Percentiles rank a stretch among this genome's conserved stretches.
Evolutionary conservation across 2,888 invertebrate species (phyloP).

Genomic region (Gastrophysa polygoni): DNA sequence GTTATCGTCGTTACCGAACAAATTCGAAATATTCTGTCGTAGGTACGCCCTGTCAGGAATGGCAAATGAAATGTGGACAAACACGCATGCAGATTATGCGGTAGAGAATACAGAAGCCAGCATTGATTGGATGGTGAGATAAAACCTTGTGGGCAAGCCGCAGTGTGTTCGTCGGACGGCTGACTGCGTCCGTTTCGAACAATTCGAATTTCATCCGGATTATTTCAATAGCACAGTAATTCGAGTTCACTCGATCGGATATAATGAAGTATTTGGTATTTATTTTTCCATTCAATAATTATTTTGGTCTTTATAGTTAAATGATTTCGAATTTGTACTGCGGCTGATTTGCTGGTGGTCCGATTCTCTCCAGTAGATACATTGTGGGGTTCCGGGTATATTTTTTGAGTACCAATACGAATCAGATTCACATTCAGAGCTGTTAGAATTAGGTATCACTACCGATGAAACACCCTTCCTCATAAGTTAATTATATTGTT

Average conservation of each 20-base stretch:
- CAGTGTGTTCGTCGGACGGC: constrained; percentile 30
- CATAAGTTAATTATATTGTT: too few species aligned
- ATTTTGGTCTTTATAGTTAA: background rate
- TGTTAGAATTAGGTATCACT: too few species aligned
- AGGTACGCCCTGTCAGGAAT: constrained; percentile 7
- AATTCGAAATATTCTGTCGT: constrained; percentile 23
- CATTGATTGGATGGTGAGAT: constrained; percentile 37
- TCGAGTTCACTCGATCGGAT: constrained; percentile 38
- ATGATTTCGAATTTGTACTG: background rate
- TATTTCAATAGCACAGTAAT: constrained; percentile 44
- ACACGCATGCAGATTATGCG: constrained; percentile 35
- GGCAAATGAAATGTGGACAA: constrained; percentile 33
- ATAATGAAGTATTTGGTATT: constrained; percentile 33
- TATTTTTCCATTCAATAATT: constrained; percentile 23
- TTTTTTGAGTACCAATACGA: background rate
- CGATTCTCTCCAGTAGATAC: background rate
- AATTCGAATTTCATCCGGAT: constrained; percentile 46
- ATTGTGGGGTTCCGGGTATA: background rate
- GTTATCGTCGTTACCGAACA: background rate
- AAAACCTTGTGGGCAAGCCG: constrained; percentile 40
- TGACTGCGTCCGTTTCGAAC: constrained; percentile 35
- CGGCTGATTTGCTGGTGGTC: background rate
- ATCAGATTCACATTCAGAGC: too few species aligned
- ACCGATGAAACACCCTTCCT: too few species aligned
- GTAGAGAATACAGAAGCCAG: constrained; percentile 32